Evolutionary conservation across 2,888 invertebrate genomes (phyloP).

Genomic region (Rhagophthalmus giganteus): DNA sequence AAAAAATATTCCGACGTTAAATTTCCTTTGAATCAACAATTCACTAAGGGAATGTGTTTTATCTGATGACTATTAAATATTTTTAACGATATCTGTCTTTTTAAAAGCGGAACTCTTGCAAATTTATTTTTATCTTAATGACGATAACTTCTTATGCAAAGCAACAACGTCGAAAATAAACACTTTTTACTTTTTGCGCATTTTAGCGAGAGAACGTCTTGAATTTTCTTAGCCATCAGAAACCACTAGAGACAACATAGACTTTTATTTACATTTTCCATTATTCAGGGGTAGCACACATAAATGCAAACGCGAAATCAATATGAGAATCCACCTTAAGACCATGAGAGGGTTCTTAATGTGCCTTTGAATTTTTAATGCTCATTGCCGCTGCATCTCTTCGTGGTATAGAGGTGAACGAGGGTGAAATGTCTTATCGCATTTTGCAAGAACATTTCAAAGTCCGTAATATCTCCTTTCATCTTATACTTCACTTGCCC

Average conservation of each 20-base stretch:
- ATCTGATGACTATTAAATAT: neutral
- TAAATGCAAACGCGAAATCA: conserved; percentile 41
- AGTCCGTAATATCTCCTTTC: conserved; percentile 36
- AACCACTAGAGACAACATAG: conserved; percentile 22
- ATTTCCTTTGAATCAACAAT: no score
- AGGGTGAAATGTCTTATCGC: conserved; percentile 42
- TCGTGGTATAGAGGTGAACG: conserved; percentile 29
- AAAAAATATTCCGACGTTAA: no score
- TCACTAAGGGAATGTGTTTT: no score
- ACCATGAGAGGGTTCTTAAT: conserved; percentile 37
- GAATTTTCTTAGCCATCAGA: conserved; percentile 16
- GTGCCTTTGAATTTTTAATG: conserved; percentile 42
- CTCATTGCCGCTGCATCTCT: conserved; percentile 36
- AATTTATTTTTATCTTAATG: neutral
- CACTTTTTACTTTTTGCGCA: conserved; percentile 2
- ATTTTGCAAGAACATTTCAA: conserved; percentile 41
- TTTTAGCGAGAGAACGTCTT: conserved; percentile 5
- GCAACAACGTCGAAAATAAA: neutral
- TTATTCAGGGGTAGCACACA: conserved; percentile 30
- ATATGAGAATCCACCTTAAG: conserved; percentile 35
- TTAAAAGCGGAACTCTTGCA: neutral
- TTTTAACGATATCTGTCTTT: neutral
- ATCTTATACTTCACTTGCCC: conserved; percentile 37
- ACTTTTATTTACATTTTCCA: conserved; percentile 30
- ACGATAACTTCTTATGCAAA: neutral